A percentile compares a stretch with the other conserved stretches of the same genome.
Evolutionary conservation across 2,113 vertebrate species (phyloP).

Genomic region (Vulpes ferrilata): DNA sequence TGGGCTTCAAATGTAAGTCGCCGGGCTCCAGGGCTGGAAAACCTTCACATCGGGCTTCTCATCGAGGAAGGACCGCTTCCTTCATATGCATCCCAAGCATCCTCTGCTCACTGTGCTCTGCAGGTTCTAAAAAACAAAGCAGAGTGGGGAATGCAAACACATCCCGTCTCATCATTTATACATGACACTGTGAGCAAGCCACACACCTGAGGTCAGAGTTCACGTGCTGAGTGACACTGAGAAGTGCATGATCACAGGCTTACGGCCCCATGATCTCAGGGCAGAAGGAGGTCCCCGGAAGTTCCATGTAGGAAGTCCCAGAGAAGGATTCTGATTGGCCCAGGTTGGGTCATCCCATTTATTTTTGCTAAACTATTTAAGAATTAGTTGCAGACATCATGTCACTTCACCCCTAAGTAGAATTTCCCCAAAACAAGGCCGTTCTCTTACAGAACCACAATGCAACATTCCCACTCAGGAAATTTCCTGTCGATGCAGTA

Average conservation of each 20-base stretch:
- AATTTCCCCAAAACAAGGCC: not conserved
- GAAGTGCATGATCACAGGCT: not conserved
- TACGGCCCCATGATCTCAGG: not conserved
- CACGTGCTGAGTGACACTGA: fast-evolving
- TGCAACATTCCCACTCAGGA: not conserved
- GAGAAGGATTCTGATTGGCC: not conserved
- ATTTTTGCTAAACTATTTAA: not conserved
- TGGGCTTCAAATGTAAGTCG: not conserved
- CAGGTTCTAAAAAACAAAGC: constrained; percentile 17
- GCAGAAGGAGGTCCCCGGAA: not conserved
- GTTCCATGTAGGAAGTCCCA: not conserved
- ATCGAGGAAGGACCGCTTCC: not conserved
- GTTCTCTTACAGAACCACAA: not conserved
- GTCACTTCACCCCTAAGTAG: not conserved
- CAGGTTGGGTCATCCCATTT: not conserved
- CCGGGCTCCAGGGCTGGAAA: not conserved
- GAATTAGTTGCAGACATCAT: not conserved
- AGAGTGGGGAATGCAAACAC: constrained; percentile 39
- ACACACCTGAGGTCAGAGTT: not conserved
- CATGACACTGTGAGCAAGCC: not conserved
- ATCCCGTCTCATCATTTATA: not conserved
- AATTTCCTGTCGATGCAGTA: fast-evolving
- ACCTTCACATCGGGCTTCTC: not conserved
- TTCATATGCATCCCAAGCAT: not conserved
- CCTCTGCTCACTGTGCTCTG: not conserved